These are phyloP conservation scores for Acanthurus lineatus DNA, from an alignment of 2,797 vertebrate genomes.

Conservation along the genomic window DNA sequence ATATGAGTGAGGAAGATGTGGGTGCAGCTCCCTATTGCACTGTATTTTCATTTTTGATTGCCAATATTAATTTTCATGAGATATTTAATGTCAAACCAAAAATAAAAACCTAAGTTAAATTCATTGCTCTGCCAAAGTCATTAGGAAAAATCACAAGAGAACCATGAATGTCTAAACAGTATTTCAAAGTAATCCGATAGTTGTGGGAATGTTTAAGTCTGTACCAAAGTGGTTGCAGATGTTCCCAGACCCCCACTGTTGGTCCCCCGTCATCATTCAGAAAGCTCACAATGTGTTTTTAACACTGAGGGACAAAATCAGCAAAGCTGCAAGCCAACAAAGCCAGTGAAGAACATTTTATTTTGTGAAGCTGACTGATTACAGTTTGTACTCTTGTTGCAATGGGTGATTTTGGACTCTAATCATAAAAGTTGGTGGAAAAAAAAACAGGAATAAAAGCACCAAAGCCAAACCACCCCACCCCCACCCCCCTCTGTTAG, in stretches of 20 bases:
- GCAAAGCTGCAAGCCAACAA: not conserved
- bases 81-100: too few species aligned
- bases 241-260: too few species aligned
- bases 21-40: not conserved
- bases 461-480: slow-evolving; percentile 24
- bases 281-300: not conserved
- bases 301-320: slow-evolving; percentile 14
- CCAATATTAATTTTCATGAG: too few species aligned
- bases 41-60: too few species aligned
- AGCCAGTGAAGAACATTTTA: not conserved
- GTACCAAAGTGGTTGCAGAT: not conserved
- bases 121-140: not conserved
- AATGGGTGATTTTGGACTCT: slow-evolving; percentile 40
- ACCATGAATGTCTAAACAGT: not conserved
- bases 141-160: not conserved
- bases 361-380: slow-evolving; percentile 30
- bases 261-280: not conserved
- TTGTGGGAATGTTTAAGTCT: not conserved
- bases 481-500: slow-evolving; percentile 13
- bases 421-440: slow-evolving; percentile 32
- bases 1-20: not conserved
- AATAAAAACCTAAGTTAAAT: too few species aligned
- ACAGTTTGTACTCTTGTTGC: not conserved
- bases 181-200: not conserved
- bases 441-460: slow-evolving; percentile 39